Evolutionary conservation across 1,140 invertebrate genomes (phyloP), one percentile per base, ranked within the genome.

Genomic region (Chymomyza costata): DNA sequence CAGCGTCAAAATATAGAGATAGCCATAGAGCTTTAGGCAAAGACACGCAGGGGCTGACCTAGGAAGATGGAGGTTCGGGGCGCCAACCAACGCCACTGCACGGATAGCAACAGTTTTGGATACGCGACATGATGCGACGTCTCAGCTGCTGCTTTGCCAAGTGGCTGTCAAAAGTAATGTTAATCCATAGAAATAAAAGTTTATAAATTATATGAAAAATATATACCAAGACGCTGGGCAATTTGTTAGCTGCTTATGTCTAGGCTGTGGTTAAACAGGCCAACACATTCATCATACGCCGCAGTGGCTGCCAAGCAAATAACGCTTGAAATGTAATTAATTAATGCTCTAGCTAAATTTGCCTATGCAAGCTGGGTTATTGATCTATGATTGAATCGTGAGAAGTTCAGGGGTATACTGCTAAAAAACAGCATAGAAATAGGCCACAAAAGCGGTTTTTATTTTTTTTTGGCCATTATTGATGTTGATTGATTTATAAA

Each of bases 401-500:
- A n/a, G n/a, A n/a, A n/a, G n/a, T n/a, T n/a, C n/a, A n/a, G n/a
- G n/a, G n/a, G n/a, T n/a, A n/a, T n/a, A n/a, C n/a, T n/a, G n/a
- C n/a, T n/a, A n/a, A n/a, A n/a, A n/a, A n/a, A n/a, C n/a, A n/a
- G n/a, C n/a, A n/a, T n/a, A n/a, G n/a, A n/a, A n/a, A n/a, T n/a
- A n/a, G n/a, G n/a, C n/a, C n/a, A n/a, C n/a, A n/a, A n/a, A n/a
- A n/a, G n/a, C n/a, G n/a, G n/a, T n/a, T n/a, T n/a, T n/a, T n/a
- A n/a, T n/a, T n/a, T n/a, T n/a, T n/a, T n/a, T n/a, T n/a, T n/a
- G n/a, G n/a, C 35, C 44, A 17, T 63, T 81, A 80, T 81, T 81
- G 73, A 80, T 81, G 74, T 73, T 80, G 73, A 80, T 80, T 80
- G 74, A 80, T 80, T 80, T 81, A 80, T 81, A 17, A 38, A 38